Base-by-base conservation (phyloP, 2,888 invertebrate genomes). In the Clostera curtula region DNA sequence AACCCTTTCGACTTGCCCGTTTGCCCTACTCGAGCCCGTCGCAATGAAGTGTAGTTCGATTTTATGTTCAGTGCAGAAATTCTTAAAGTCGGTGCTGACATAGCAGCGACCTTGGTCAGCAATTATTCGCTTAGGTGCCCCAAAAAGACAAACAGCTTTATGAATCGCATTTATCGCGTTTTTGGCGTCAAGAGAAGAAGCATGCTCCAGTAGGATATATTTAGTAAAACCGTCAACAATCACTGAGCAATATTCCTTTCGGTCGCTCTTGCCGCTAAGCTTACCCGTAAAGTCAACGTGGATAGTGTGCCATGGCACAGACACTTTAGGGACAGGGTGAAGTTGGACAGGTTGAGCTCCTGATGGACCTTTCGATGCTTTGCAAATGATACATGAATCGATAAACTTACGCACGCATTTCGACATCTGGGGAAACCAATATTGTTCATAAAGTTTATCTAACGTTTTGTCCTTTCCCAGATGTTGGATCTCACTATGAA, bases 401-500 rank as follows among this genome's bases (percentile, higher is more conserved):
- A 50, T 24, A 29, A 45, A 52, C 23, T 38, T 43, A 1, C 29
- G 18, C 0, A 50, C 49, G 4, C 12, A 20, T n/a, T 43, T 39
- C 0, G 42, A 19, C 50, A 53, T 50, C 3, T 42, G 13, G 0
- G 40, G 47, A 9, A 56, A 56, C 56, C 51, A 51, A 15, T 43
- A 51, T 2, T 31, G 40, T 2, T 49, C 44, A 8, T 46, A 49
- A 0, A 49, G 4, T 16, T 55, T 52, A 14, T 51, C 43, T 6
- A 49, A 31, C 0, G 51, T 51, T 24, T 55, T 55, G 2, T 52
- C 50, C 0, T 2, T 1, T 0, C 55, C 50, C 1, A 56, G 19
- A 26, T 49, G 52, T 17, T 39, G 23, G 1, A 51, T 31, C 26
- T 44, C 44, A 1, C 7, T 27, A 15, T 48, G 55, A 4, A 47